These are phyloP conservation scores for western clawed frog (Xenopus tropicalis) DNA, from an alignment of 2,113 vertebrate genomes.

Conservation along the genomic window UCB_Xtro_10.0 CM004444.2:99289501-99290000, in stretches of 20 bases:
- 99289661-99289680: constrained; percentile 62
- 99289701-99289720: constrained; percentile 10
- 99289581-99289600: constrained; percentile 84
- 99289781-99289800: not conserved
- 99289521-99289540: constrained; percentile 89
- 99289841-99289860: too few relatives aligned
- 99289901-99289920: too few relatives aligned
- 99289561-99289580: constrained; percentile 81
- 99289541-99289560: constrained; percentile 78
- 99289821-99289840: too few relatives aligned
- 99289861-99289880: too few relatives aligned
- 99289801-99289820: not conserved
- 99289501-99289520: constrained; percentile 84
- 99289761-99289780: not conserved
- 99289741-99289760: not conserved
- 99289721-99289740: constrained; percentile 1
- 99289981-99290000: too few relatives aligned
- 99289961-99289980: too few relatives aligned
- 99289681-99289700: constrained; percentile 5
- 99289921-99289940: too few relatives aligned
- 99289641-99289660: constrained; percentile 67
- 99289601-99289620: constrained; percentile 71
- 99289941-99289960: too few relatives aligned
- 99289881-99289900: too few relatives aligned
- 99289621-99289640: constrained; percentile 69